Evolutionary conservation across 2,113 vertebrate genomes (phyloP), one percentile per base, ranked within the genome.

Genomic region (Canis aureus): DNA sequence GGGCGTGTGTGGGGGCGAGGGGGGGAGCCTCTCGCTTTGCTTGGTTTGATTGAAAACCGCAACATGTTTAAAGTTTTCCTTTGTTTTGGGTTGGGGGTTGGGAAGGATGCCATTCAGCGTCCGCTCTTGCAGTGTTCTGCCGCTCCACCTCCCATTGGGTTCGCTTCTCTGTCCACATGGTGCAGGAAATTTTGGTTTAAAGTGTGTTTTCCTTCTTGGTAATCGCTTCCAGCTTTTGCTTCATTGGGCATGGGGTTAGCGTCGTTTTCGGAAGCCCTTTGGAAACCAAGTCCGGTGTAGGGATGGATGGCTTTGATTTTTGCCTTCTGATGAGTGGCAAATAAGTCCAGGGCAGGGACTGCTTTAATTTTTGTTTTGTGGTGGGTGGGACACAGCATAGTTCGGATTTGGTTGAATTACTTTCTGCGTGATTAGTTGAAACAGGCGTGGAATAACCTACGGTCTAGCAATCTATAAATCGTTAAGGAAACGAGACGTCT

Each of bases 11-110:
- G 25, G 12, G 29, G 38, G 53, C 12, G 53, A 59, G 59, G 83
- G 64, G 64, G 87, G 17, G 90, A 91, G 95, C 73, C 74, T 84
- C 76, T 5, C 22, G 71, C 64, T 79, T 43, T 66, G 6, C 96
- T 43, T 2, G 60, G 66, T 86, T 89, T 97, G 97, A 98, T 97
- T 97, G 98, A 97, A 98, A 96, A 97, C 94, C 95, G 89, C 98
- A 97, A 91, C 97, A 60, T 62, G 97, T 85, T 85, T 78, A 81
- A 97, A 97, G 96, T 97, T 98, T 97, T 57, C 67, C 94, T 95
- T 98, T 98, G 92, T 97, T 98, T 97, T 96, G 92, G 71, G 67
- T 43, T 80, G 85, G 92, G 89, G 95, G 79, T 55, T 83, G 96
- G 93, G 90, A 87, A 35, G 23, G 66, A 20, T 71, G 85, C 96